Percentiles rank a stretch among this genome's conserved stretches.
phyloP scores from a whole-genome alignment of 1,140 invertebrate species.

The Philotrypesis tridentata region DNA sequence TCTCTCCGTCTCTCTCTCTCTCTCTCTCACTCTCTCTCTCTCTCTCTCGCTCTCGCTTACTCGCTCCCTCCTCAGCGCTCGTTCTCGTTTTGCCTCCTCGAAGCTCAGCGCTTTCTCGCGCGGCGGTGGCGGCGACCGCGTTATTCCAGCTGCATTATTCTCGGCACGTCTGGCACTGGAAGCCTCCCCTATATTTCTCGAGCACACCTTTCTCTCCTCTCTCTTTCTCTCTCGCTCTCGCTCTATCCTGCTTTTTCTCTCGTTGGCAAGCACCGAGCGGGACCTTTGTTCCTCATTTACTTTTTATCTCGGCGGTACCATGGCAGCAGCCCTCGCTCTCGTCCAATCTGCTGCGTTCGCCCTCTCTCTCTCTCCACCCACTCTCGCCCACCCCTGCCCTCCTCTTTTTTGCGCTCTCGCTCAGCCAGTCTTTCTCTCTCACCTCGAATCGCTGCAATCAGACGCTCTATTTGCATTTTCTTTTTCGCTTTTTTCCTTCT shows the following conservation, averaged over 20 bases:
- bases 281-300: constrained; percentile 72
- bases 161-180: constrained; percentile 69
- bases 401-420: constrained; percentile 31
- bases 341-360: constrained; percentile 43
- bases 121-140: constrained; percentile 35
- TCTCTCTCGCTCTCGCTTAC: too few species aligned
- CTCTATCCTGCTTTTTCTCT: neutral
- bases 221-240: constrained; percentile 2
- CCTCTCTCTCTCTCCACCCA: constrained; percentile 46
- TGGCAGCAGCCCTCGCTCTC: constrained; percentile 38
- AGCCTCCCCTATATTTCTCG: constrained; percentile 58
- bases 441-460: constrained; percentile 46
- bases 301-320: constrained; percentile 67
- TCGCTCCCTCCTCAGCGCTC: constrained; percentile 13
- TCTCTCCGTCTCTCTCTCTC: constrained; percentile 47
- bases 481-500: constrained; percentile 3
- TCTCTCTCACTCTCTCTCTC: constrained; percentile 44
- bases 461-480: constrained; percentile 46
- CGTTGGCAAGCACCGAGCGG: constrained; percentile 52
- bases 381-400: constrained; percentile 41
- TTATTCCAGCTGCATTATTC: constrained; percentile 68
- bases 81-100: constrained; percentile 46
- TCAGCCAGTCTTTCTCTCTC: constrained; percentile 26
- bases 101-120: constrained; percentile 43
- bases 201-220: constrained; percentile 55